These are phyloP conservation scores for Dasypolia templi DNA, from an alignment of 2,888 invertebrate genomes.

Conservation along the genomic window DNA sequence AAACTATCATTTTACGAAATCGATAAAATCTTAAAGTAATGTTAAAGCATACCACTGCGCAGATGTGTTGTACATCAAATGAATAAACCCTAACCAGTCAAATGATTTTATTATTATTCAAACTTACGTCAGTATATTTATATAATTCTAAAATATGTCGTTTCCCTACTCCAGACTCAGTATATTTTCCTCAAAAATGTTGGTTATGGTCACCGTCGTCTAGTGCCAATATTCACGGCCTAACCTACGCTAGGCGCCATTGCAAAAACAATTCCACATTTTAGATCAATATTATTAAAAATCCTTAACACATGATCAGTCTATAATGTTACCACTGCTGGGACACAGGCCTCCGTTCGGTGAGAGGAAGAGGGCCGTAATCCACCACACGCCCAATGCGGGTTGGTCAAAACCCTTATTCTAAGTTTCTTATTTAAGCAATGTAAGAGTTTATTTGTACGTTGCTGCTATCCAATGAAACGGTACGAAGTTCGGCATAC, in stretches of 20 bases:
- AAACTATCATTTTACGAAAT: too few species aligned
- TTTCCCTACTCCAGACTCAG: background rate
- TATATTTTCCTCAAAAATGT: background rate
- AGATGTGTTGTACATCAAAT: background rate
- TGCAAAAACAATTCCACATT: background rate
- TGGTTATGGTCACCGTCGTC: background rate
- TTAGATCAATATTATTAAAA: background rate
- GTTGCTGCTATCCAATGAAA: background rate
- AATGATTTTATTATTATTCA: background rate
- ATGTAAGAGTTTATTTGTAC: conserved; percentile 5
- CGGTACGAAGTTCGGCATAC: background rate
- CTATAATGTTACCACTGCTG: too few species aligned
- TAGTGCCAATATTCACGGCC: background rate
- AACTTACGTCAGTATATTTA: background rate
- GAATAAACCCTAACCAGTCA: background rate
- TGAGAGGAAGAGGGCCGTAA: too few species aligned
- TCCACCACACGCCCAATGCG: too few species aligned
- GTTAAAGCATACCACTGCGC: too few species aligned
- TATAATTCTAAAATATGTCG: background rate
- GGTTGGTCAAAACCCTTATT: background rate
- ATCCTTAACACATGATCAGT: too few species aligned
- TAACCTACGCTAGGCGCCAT: background rate
- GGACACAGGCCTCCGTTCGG: too few species aligned
- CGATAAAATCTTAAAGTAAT: too few species aligned
- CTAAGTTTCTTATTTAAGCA: background rate